Conservation (phyloP, 2,888 invertebrate species). For the Caenorhabditis sp. region DNA sequence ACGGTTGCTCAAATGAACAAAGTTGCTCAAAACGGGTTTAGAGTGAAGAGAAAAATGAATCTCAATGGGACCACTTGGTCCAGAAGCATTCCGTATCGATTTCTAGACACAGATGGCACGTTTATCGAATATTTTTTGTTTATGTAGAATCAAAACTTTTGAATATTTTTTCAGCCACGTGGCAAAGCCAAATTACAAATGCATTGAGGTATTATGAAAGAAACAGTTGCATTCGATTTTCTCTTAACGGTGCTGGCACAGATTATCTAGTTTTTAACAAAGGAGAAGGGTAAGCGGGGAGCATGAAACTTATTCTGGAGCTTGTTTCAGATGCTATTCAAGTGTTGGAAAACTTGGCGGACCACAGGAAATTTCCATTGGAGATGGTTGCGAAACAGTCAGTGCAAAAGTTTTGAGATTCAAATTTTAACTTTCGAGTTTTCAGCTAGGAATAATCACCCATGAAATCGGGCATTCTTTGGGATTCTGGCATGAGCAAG, state of each 20-base stretch:
- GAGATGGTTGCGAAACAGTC: constrained; percentile 74
- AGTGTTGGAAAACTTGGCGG: constrained; percentile 74
- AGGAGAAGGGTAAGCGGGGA: constrained; percentile 10
- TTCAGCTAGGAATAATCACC: constrained; percentile 72
- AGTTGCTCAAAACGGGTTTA: constrained; percentile 39
- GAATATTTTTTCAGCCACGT: constrained; percentile 58
- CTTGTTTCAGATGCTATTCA: constrained; percentile 71
- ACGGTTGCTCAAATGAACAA: constrained; percentile 64
- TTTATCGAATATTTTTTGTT: background rate
- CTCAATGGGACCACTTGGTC: constrained; percentile 64
- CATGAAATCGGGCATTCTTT: constrained; percentile 75
- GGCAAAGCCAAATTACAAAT: constrained; percentile 71
- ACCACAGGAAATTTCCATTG: constrained; percentile 73
- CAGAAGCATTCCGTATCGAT: constrained; percentile 64
- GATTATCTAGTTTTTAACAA: constrained; percentile 67
- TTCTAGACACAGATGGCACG: constrained; percentile 67
- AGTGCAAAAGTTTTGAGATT: no score
- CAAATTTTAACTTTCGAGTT: background rate
- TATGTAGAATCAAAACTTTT: background rate
- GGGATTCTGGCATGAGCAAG: constrained; percentile 78
- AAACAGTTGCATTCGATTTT: constrained; percentile 78
- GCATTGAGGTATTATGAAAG: constrained; percentile 73
- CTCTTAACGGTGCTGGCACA: constrained; percentile 54
- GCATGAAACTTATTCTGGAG: no score
- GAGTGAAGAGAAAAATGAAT: constrained; percentile 60